Percentiles rank a stretch among this genome's conserved stretches.
phyloP scores from a whole-genome alignment of 2,797 vertebrate genomes.

The Coregonus sp. region DNA sequence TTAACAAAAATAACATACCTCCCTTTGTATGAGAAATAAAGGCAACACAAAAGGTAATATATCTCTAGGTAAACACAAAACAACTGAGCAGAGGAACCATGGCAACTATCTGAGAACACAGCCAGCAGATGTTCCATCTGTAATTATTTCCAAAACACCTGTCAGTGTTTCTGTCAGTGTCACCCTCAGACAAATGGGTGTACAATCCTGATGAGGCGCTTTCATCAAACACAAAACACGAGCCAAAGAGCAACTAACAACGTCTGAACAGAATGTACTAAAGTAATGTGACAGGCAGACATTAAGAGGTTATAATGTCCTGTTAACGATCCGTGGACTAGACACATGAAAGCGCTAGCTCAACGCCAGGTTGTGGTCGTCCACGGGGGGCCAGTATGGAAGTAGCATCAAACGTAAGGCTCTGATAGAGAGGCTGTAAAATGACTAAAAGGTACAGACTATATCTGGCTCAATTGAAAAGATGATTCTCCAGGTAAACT shows the following conservation, averaged over 20 bases:
- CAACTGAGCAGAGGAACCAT: not conserved
- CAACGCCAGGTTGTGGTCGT: no score
- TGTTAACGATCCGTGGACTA: no score
- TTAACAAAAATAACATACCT: not conserved
- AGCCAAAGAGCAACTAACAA: not conserved
- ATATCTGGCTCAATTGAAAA: no score
- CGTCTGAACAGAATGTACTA: not conserved
- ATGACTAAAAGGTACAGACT: no score
- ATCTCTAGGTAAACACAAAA: not conserved
- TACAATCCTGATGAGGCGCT: not conserved
- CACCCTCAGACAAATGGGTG: not conserved
- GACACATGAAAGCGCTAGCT: no score
- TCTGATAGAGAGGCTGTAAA: no score
- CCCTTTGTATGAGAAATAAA: not conserved
- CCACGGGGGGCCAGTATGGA: no score
- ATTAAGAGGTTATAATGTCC: not conserved
- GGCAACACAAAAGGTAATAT: not conserved
- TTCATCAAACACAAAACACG: not conserved
- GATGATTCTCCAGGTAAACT: no score
- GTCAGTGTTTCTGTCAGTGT: slow-evolving; percentile 6
- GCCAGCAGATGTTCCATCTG: not conserved
- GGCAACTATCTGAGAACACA: not conserved
- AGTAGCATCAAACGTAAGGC: no score
- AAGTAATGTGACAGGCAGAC: slow-evolving; percentile 1
- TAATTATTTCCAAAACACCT: not conserved